Evolutionary conservation across 2,888 invertebrate species (phyloP).

Genomic region (Toxonevra muliebris): DNA sequence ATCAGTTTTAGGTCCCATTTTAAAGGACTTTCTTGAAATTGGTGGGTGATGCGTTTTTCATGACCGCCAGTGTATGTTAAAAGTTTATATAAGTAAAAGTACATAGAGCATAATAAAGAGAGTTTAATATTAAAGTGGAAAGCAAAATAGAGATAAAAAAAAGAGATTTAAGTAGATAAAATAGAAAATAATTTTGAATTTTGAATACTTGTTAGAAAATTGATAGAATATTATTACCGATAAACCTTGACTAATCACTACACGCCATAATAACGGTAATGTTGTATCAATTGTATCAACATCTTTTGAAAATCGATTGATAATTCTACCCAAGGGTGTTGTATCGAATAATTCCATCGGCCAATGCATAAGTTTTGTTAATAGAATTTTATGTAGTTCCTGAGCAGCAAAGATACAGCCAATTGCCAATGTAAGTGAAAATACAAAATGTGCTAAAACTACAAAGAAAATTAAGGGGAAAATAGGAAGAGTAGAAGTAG

Average conservation of each 20-base stretch:
- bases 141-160: no score
- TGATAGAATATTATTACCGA: slow-evolving; percentile 58
- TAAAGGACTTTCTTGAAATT: no score
- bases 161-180: no score
- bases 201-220: no score
- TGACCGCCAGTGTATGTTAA: no score
- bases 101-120: no score
- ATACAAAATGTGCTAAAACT: slow-evolving; percentile 58
- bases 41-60: no score
- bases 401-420: slow-evolving; percentile 69
- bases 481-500: no score
- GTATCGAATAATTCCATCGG: slow-evolving; percentile 82
- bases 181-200: no score
- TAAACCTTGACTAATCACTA: slow-evolving; percentile 63
- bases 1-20: no score
- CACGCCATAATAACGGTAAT: slow-evolving; percentile 65
- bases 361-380: slow-evolving; percentile 71
- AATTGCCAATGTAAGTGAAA: slow-evolving; percentile 61
- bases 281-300: slow-evolving; percentile 69
- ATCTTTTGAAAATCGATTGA: slow-evolving; percentile 74
- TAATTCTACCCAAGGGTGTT: slow-evolving; percentile 79
- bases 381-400: slow-evolving; percentile 69
- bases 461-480: slow-evolving; percentile 39
- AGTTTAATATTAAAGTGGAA: no score
- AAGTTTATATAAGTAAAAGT: no score